Conservation (phyloP, 2,797 vertebrate species). For the Lithobates pipiens region DNA sequence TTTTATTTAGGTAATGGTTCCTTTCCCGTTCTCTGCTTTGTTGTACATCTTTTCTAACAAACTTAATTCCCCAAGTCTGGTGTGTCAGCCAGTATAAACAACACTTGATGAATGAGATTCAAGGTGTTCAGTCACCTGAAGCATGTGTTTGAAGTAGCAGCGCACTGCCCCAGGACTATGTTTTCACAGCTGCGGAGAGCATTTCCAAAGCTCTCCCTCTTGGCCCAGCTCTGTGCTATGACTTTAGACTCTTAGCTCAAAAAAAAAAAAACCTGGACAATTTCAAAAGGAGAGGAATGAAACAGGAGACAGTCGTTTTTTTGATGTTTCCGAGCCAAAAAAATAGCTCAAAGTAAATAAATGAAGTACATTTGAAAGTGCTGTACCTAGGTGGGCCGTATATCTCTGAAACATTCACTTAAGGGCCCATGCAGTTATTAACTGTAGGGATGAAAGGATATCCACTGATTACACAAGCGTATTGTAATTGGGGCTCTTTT, state of each 20-base stretch:
- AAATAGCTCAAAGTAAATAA: conserved; percentile 86
- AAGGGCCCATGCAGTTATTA: conserved; percentile 62
- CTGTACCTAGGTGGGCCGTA: conserved; percentile 87
- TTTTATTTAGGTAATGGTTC: conserved; percentile 69
- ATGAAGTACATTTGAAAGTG: conserved; percentile 81
- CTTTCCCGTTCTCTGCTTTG: conserved; percentile 79
- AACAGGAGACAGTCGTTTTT: conserved; percentile 85
- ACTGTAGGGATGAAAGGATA: conserved; percentile 64
- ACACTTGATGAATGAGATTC: conserved; percentile 91
- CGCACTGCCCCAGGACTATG: conserved; percentile 82
- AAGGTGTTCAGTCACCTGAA: conserved; percentile 97
- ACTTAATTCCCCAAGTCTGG: conserved; percentile 85
- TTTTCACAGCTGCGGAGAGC: conserved; percentile 91
- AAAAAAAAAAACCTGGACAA: conserved; percentile 76
- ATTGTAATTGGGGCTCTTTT: conserved; percentile 69
- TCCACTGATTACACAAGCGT: conserved; percentile 69
- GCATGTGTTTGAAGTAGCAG: conserved; percentile 84
- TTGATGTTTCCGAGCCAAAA: conserved; percentile 82
- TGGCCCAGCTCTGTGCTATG: conserved; percentile 78
- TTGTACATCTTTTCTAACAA: conserved; percentile 79
- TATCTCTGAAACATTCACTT: conserved; percentile 75
- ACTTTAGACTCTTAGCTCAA: conserved; percentile 80
- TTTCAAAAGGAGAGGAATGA: conserved; percentile 81
- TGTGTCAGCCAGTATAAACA: conserved; percentile 90
- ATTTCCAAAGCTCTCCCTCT: conserved; percentile 83